phyloP scores from a whole-genome alignment of 2,888 invertebrate genomes.

The Chironomus tentans region DNA sequence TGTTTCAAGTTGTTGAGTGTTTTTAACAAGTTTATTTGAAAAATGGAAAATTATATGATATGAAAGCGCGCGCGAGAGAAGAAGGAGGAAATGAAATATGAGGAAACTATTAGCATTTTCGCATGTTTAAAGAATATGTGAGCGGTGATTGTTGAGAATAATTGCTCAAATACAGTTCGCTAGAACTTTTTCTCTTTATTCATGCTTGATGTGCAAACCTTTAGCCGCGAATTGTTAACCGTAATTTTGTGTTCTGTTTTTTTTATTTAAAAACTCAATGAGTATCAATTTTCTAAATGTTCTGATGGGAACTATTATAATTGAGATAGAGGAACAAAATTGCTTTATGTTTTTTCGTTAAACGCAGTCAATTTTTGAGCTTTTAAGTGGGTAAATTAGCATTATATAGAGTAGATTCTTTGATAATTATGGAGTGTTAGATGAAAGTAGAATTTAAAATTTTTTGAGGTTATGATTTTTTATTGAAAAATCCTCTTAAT shows the following conservation, averaged over 20 bases:
- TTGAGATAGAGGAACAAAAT: too few relatives aligned
- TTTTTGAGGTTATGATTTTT: too few relatives aligned
- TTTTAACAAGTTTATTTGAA: slow-evolving; percentile 7
- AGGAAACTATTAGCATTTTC: slow-evolving; percentile 15
- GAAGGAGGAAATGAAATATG: not conserved
- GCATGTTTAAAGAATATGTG: not conserved
- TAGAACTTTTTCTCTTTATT: not conserved
- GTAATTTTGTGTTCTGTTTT: not conserved
- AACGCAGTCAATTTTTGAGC: too few relatives aligned
- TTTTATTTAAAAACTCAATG: not conserved
- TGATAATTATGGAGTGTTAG: too few relatives aligned
- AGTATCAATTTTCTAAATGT: too few relatives aligned
- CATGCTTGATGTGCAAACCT: too few relatives aligned
- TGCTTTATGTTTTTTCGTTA: too few relatives aligned
- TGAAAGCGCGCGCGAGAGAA: not conserved
- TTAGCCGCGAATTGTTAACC: not conserved
- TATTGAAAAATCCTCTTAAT: too few relatives aligned
- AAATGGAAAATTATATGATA: not conserved
- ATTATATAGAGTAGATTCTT: too few relatives aligned
- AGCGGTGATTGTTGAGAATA: not conserved
- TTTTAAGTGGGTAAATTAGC: too few relatives aligned
- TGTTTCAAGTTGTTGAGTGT: not conserved
- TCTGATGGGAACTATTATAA: too few relatives aligned
- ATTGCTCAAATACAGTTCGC: not conserved
- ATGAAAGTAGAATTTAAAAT: too few relatives aligned